phyloP scores from a whole-genome alignment of 2,113 vertebrate species.

The Melanotaenia duboulayi region DNA sequence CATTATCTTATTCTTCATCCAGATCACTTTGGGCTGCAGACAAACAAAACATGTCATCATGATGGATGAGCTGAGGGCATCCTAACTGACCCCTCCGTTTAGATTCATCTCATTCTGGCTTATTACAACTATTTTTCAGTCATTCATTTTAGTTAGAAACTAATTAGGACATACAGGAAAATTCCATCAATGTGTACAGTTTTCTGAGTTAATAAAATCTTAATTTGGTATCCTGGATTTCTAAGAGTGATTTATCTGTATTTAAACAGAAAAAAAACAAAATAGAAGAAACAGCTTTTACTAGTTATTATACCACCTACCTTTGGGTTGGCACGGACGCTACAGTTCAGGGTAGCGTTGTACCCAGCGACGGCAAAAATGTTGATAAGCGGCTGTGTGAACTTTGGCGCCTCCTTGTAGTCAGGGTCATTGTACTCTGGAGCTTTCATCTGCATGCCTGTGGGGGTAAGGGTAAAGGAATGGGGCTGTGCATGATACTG shows the following conservation, averaged over 20 bases:
- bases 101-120: neutral
- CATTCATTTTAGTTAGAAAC: no score
- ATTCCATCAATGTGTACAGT: no score
- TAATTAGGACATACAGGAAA: no score
- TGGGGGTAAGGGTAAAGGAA: constrained; percentile 75
- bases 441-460: constrained; percentile 89
- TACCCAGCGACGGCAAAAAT: constrained; percentile 93
- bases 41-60: neutral
- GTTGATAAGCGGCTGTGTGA: constrained; percentile 94
- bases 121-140: no score
- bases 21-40: constrained; percentile 93
- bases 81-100: neutral
- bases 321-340: constrained; percentile 95
- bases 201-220: no score
- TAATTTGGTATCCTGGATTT: no score
- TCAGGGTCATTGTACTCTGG: constrained; percentile 90
- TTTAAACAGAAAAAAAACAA: no score
- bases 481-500: constrained; percentile 78
- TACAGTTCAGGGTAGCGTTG: constrained; percentile 95
- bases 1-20: constrained; percentile 97
- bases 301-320: constrained; percentile 75
- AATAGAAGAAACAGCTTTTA: neutral
- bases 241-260: no score
- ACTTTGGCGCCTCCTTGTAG: constrained; percentile 91
- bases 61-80: neutral